Conservation (phyloP, 2,797 vertebrate genomes). For the Melanogrammus aeglefinus region DNA sequence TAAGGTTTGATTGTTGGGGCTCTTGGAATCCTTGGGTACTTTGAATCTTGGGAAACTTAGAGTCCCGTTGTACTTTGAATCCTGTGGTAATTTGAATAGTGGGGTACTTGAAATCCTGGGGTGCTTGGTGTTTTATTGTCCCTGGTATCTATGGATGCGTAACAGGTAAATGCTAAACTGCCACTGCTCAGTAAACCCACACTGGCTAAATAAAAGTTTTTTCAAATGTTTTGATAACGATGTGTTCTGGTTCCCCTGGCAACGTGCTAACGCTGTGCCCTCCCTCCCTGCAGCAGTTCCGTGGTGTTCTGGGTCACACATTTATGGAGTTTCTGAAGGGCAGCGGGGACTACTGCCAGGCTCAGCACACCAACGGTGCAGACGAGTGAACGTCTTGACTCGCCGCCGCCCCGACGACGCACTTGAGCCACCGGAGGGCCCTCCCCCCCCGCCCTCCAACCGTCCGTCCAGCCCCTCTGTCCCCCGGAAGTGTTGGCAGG, state of each 20-base stretch:
- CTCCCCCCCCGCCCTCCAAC: conserved; percentile 22
- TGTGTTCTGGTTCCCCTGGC: background rate
- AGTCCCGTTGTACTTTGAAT: too few relatives aligned
- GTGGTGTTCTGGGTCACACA: conserved; percentile 99
- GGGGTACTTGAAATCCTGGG: background rate
- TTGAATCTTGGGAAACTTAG: too few relatives aligned
- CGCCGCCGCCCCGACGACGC: conserved; percentile 56
- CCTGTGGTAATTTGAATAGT: background rate
- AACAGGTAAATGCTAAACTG: too few relatives aligned
- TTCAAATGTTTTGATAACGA: background rate
- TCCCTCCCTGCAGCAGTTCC: conserved; percentile 90
- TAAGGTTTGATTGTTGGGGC: too few relatives aligned
- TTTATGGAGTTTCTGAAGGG: conserved; percentile 99
- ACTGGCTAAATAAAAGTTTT: background rate
- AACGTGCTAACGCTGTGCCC: background rate
- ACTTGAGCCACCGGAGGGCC: conserved; percentile 68
- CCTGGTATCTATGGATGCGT: background rate
- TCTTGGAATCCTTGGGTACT: too few relatives aligned
- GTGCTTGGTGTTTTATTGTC: background rate
- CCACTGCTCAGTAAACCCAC: too few relatives aligned
- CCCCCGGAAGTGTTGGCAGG: conserved; percentile 71
- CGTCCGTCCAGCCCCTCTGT: background rate
- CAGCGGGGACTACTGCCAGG: conserved; percentile 99
- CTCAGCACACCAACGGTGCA: conserved; percentile 99
- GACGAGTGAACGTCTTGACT: conserved; percentile 92